phyloP scores from a whole-genome alignment of 2,888 invertebrate genomes.

The Macaria liturata region DNA sequence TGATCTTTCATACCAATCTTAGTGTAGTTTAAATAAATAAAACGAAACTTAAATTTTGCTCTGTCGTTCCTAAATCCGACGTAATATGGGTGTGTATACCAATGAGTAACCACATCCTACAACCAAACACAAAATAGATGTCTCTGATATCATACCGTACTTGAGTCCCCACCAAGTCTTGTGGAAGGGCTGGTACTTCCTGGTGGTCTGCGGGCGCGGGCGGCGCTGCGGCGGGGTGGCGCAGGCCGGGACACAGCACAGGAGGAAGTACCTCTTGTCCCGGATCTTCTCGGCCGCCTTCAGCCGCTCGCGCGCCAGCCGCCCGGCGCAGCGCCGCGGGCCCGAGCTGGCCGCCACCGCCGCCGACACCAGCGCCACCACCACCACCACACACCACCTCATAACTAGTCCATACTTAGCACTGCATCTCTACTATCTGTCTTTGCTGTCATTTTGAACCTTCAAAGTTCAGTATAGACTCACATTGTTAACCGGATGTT shows the following conservation, averaged over 20 bases:
- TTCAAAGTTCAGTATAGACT: no score
- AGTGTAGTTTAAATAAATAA: no score
- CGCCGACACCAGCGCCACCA: slow-evolving; percentile 41
- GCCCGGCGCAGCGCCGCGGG: slow-evolving; percentile 67
- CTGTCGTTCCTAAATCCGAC: no score
- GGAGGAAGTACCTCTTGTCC: slow-evolving; percentile 68
- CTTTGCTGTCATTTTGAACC: no score
- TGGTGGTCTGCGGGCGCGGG: slow-evolving; percentile 50
- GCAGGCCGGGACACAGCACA: slow-evolving; percentile 67
- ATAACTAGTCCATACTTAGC: slow-evolving; percentile 43
- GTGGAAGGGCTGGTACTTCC: slow-evolving; percentile 72
- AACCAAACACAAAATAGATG: no score
- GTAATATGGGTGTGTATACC: no score
- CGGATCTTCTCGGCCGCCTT: slow-evolving; percentile 76
- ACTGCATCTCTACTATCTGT: slow-evolving; percentile 26
- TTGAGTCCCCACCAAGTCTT: slow-evolving; percentile 74
- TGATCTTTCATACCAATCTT: no score
- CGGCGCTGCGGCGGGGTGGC: slow-evolving; percentile 47
- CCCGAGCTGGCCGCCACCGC: slow-evolving; percentile 38
- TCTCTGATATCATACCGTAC: slow-evolving; percentile 57
- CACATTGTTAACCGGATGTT: no score
- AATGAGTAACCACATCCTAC: no score
- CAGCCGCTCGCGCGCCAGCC: slow-evolving; percentile 67
- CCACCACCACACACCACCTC: slow-evolving; percentile 55
- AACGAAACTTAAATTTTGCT: no score